These are phyloP conservation scores for Podocnemis expansa DNA, from an alignment of 2,113 vertebrate genomes.

Conservation along the genomic window DNA sequence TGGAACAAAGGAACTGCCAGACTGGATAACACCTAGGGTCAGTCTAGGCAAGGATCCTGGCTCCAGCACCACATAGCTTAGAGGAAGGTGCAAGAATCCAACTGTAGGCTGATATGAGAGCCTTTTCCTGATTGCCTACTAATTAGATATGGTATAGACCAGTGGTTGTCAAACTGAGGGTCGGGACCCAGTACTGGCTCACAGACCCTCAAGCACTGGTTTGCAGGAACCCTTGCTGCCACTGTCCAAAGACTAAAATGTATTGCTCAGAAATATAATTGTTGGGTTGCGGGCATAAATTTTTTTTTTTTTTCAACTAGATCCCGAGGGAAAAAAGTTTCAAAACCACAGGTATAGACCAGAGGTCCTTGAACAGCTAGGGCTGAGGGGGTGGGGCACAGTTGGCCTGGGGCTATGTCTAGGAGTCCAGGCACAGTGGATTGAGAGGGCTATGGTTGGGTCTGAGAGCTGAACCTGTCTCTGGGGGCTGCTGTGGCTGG, in stretches of 20 bases:
- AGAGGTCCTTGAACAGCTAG: rapidly evolving
- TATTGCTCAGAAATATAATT: no score
- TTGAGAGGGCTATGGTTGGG: not conserved
- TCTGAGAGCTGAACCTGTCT: not conserved
- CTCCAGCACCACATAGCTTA: not conserved
- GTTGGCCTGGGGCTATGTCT: not conserved
- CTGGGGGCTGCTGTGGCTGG: no score
- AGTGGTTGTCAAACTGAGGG: no score
- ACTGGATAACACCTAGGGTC: not conserved
- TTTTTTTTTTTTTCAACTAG: no score
- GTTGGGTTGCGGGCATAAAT: no score
- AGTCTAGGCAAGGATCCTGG: not conserved
- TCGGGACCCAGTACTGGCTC: no score
- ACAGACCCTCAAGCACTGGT: no score
- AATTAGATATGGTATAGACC: not conserved
- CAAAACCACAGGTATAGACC: no score
- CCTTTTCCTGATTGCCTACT: not conserved
- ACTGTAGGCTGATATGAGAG: not conserved
- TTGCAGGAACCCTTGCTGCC: no score
- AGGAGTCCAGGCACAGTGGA: not conserved
- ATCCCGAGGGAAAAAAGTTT: no score
- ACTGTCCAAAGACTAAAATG: no score
- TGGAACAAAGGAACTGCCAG: not conserved
- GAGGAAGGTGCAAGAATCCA: not conserved
- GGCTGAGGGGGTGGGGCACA: no score